phyloP scores from a whole-genome alignment of 2,797 vertebrate genomes.

The Mycteria americana region DNA sequence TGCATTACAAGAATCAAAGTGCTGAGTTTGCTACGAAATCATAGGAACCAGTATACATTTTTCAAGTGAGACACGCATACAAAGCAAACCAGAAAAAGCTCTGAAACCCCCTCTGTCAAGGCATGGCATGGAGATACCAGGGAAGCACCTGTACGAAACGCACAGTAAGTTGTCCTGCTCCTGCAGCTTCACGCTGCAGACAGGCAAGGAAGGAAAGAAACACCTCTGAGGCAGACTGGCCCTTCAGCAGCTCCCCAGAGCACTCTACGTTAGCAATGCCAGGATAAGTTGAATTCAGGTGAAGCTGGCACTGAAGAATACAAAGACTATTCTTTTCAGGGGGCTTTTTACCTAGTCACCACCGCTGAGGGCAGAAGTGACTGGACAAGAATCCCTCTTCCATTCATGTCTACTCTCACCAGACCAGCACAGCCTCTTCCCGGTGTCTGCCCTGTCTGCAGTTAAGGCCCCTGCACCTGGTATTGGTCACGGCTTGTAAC shows the following conservation, averaged over 20 bases:
- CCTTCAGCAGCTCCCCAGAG: neutral
- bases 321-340: neutral
- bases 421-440: neutral
- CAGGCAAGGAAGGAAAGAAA: neutral
- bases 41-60: neutral
- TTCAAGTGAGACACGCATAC: accelerated
- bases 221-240: neutral
- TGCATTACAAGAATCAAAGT: neutral
- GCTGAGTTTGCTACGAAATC: neutral
- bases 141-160: accelerated
- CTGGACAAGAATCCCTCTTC: neutral
- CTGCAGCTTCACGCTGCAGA: neutral
- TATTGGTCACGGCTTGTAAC: accelerated
- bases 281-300: neutral
- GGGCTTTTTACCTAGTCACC: neutral
- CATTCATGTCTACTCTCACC: neutral
- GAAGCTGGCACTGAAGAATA: neutral
- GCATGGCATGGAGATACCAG: neutral
- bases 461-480: neutral
- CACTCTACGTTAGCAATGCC: accelerated
- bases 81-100: neutral
- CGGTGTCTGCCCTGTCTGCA: neutral
- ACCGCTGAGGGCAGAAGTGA: neutral
- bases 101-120: neutral
- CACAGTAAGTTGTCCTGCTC: neutral